A percentile compares a stretch with the other conserved stretches of the same genome.
phyloP scores from a whole-genome alignment of 1,140 invertebrate species.

The Calephelis virginiensis region DNA sequence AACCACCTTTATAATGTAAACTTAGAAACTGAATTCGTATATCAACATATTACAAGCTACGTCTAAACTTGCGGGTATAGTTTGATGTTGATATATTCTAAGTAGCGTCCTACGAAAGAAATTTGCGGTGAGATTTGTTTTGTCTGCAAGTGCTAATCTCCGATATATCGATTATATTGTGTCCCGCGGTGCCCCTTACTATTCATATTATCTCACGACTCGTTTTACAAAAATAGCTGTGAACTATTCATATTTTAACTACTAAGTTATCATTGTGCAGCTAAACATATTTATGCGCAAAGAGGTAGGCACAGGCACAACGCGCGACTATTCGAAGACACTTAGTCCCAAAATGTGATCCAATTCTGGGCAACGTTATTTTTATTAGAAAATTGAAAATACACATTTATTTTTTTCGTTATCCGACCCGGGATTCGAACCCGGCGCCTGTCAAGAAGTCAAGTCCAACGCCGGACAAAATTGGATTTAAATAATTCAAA shows the following conservation, averaged over 20 bases:
- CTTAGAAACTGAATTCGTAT: neutral
- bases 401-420: no score
- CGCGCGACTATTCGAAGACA: no score
- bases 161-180: conserved; percentile 35
- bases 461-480: no score
- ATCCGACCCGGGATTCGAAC: no score
- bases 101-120: conserved; percentile 30
- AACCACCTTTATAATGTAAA: neutral
- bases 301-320: no score
- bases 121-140: conserved; percentile 33
- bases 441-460: no score
- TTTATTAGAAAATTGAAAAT: no score
- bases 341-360: no score
- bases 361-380: no score
- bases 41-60: neutral
- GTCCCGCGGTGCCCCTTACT: conserved; percentile 20
- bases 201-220: conserved; percentile 29
- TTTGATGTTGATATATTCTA: conserved; percentile 27
- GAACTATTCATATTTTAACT: neutral
- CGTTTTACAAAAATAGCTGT: neutral
- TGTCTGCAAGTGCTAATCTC: conserved; percentile 37
- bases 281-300: neutral
- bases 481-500: no score
- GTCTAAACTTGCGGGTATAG: neutral
- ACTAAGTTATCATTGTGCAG: neutral